Evolutionary conservation across 2,888 invertebrate genomes (phyloP).

Genomic region (Andrena fulva): DNA sequence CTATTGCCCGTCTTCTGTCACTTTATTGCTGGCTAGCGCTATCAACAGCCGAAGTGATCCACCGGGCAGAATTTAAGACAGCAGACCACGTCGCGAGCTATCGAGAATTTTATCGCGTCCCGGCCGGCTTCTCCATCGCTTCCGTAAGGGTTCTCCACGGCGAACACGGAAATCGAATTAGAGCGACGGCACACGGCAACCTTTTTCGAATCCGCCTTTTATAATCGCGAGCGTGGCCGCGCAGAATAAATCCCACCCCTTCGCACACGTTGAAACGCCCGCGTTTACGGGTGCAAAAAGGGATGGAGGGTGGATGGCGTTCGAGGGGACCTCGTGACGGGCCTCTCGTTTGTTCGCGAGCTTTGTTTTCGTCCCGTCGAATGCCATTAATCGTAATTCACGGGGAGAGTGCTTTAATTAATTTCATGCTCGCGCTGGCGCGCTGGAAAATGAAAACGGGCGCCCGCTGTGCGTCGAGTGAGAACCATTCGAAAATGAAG

Average conservation of each 20-base stretch:
- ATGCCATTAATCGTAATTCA: conserved; percentile 42
- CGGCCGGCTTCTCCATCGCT: conserved; percentile 52
- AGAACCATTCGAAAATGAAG: background rate
- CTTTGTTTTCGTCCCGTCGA: conserved; percentile 33
- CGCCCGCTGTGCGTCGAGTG: background rate
- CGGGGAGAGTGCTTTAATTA: conserved; percentile 31
- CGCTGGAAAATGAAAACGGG: conserved; percentile 18
- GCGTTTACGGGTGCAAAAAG: background rate
- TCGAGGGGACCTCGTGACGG: background rate
- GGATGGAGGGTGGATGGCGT: conserved; percentile 4
- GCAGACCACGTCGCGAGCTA: conserved; percentile 36
- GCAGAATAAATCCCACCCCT: background rate
- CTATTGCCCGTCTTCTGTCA: background rate
- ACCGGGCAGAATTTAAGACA: conserved; percentile 35
- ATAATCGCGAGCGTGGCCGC: conserved; percentile 24
- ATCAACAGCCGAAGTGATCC: conserved; percentile 13
- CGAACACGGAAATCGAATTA: conserved; percentile 73
- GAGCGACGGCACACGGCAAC: conserved; percentile 43
- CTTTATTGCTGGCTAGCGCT: background rate
- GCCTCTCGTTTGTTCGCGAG: conserved; percentile 4
- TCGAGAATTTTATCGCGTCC: conserved; percentile 63
- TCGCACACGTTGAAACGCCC: background rate
- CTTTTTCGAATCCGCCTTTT: conserved; percentile 56
- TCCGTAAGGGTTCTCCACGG: conserved; percentile 51
- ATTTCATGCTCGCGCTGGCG: conserved; percentile 25